Base-by-base conservation (phyloP, 2,113 vertebrate species). In the Ceyx margarethae region DNA sequence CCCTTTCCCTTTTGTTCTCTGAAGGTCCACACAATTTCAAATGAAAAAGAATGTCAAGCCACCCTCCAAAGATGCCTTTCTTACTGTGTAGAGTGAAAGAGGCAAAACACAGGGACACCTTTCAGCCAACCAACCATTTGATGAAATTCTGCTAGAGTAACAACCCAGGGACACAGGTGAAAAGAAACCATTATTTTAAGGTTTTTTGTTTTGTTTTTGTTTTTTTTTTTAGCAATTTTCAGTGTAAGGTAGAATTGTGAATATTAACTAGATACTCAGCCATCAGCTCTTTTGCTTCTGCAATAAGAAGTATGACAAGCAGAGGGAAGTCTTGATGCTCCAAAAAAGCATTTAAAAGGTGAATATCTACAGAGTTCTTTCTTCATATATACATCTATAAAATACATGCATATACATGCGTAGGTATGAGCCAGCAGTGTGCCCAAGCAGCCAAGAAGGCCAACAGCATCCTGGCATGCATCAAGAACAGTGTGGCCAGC, bases 281-380 rank as follows among this genome's bases (percentile, higher is more conserved):
- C 82, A 95, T 96, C 77, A 91, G 58, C 20, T 78, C 20, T 79
- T 89, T 89, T 94, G 56, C 50, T 88, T 81, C 81, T 94, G 69
- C 84, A 92, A 2, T 85, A 69, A 89, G 65, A 77, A 78, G 14
- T 72, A 80, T 57, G 77, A 56, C 89, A 93, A 74, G 68, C 51
- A 81, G 84, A 88, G 87, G 67, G 89, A 56, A 83, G 66, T 29
- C 37, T 54, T 79, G 84, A 67, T 85, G 56, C 65, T 94, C 61
- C 33, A 67, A 28, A 80, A 91, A 69, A 88, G 56, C 13, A 53
- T 46, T 87, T 94, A 64, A 71, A 65, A 35, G n/a, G 60, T 56
- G 26, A 86, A 89, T 88, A 75, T 86, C 51, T 77, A 11, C 3
- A 20, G 37, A 46, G 16, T 61, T 67, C 22, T 62, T 81, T 82